Percentiles rank a stretch among this genome's conserved stretches.
Conservation (phyloP, 1,140 invertebrate species). For the Dendrolimus punctatus region DNA sequence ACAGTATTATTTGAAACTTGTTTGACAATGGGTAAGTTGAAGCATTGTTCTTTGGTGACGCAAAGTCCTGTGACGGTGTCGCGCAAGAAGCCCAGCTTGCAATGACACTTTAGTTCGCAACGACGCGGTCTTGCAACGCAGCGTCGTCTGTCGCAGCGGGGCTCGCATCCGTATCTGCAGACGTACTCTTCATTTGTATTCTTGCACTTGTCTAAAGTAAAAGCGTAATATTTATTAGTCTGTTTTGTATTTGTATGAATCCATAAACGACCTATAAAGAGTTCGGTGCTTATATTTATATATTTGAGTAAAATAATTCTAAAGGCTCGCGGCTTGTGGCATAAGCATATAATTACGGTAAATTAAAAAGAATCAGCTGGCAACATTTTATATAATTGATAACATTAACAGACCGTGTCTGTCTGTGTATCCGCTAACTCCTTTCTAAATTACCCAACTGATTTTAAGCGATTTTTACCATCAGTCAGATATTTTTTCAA, state of each 20-base stretch:
- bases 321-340: no score
- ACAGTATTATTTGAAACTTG: neutral
- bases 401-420: no score
- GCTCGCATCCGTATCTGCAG: slow-evolving; percentile 45
- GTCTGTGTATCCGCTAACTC: no score
- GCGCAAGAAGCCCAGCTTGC: slow-evolving; percentile 25
- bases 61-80: slow-evolving; percentile 22
- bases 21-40: neutral
- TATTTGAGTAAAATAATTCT: no score
- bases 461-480: no score
- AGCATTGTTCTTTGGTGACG: slow-evolving; percentile 14
- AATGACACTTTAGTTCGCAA: slow-evolving; percentile 44
- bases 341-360: no score
- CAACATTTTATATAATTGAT: no score
- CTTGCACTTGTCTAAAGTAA: slow-evolving; percentile 41
- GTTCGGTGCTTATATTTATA: no score
- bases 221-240: slow-evolving; percentile 5
- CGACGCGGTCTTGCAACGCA: slow-evolving; percentile 23
- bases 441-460: no score
- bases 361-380: no score
- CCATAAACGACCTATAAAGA: neutral
- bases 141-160: slow-evolving; percentile 18
- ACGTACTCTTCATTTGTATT: slow-evolving; percentile 38
- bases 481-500: no score
- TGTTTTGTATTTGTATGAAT: neutral